phyloP scores from a whole-genome alignment of 2,888 invertebrate genomes.

The Drosophila lacicola region DNA sequence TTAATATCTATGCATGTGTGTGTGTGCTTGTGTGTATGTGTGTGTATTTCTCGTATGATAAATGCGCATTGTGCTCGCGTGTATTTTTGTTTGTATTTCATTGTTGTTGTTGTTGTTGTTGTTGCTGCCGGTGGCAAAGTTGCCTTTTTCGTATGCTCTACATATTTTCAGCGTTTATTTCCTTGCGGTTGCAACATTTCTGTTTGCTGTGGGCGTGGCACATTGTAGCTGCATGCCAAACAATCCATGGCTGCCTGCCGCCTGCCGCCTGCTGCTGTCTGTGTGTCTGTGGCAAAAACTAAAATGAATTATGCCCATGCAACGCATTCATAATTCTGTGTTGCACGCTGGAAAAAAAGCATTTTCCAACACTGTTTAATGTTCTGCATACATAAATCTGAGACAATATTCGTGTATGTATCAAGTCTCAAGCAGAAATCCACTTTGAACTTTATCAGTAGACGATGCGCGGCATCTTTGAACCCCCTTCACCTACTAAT shows the following conservation, averaged over 20 bases:
- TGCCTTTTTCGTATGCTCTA: conserved; percentile 33
- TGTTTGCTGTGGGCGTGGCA: conserved; percentile 19
- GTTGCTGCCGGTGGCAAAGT: conserved; percentile 19
- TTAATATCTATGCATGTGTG: conserved; percentile 26
- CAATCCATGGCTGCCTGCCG: conserved; percentile 26
- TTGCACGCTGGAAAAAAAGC: conserved; percentile 3
- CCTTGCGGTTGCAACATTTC: conserved; percentile 30
- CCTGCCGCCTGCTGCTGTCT: background rate
- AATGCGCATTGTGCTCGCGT: conserved; percentile 37
- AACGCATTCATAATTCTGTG: conserved; percentile 44
- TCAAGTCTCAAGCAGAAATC: conserved; percentile 36
- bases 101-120: conserved; percentile 1
- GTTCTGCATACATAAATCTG: background rate
- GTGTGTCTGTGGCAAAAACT: conserved; percentile 13
- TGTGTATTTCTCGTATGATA: conserved; percentile 37
- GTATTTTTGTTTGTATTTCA: conserved; percentile 16
- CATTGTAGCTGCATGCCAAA: conserved; percentile 25
- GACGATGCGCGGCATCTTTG: conserved; percentile 22
- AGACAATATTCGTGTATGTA: conserved; percentile 5
- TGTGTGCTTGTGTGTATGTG: conserved; percentile 12
- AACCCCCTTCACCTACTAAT: conserved; percentile 49
- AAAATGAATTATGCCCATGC: conserved; percentile 43
- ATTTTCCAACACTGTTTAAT: conserved; percentile 6
- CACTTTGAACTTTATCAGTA: conserved; percentile 55
- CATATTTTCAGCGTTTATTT: conserved; percentile 35